Conservation (phyloP, 2,113 vertebrate genomes). For the Aplodontia rufa region DNA sequence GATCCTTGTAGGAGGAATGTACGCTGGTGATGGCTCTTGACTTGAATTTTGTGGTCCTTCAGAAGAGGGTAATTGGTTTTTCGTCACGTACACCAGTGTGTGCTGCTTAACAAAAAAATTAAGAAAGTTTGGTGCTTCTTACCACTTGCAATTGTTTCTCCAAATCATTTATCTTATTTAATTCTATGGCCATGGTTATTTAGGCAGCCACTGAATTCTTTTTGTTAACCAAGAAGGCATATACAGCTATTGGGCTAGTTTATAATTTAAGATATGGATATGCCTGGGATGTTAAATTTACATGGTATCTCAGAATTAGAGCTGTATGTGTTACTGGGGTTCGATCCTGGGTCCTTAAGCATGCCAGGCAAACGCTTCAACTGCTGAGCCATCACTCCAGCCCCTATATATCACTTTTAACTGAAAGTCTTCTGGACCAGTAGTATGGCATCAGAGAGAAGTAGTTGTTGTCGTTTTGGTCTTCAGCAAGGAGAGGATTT, state of each 20-base stretch:
- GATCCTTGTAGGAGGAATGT: neutral
- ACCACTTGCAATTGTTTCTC: neutral
- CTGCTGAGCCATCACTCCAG: too few relatives aligned
- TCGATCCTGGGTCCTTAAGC: too few relatives aligned
- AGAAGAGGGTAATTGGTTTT: neutral
- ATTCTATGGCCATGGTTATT: neutral
- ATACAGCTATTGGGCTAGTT: neutral
- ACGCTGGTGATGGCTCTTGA: neutral
- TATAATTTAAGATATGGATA: neutral
- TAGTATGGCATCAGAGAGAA: neutral
- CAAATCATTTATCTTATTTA: neutral
- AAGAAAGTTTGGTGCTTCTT: neutral
- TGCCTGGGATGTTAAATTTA: neutral
- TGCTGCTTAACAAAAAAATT: neutral
- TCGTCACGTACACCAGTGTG: neutral
- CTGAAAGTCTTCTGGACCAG: neutral
- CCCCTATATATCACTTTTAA: neutral
- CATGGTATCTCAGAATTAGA: neutral
- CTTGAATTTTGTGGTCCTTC: neutral
- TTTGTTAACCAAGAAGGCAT: slow-evolving; percentile 37
- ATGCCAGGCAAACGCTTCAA: too few relatives aligned
- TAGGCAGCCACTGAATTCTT: neutral
- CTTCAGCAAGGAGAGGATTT: too few relatives aligned
- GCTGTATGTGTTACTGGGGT: too few relatives aligned
- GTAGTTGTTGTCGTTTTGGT: too few relatives aligned